These are phyloP conservation scores for Rallus crepitans DNA, from an alignment of 2,797 vertebrate species.

Conservation along the genomic window DNA sequence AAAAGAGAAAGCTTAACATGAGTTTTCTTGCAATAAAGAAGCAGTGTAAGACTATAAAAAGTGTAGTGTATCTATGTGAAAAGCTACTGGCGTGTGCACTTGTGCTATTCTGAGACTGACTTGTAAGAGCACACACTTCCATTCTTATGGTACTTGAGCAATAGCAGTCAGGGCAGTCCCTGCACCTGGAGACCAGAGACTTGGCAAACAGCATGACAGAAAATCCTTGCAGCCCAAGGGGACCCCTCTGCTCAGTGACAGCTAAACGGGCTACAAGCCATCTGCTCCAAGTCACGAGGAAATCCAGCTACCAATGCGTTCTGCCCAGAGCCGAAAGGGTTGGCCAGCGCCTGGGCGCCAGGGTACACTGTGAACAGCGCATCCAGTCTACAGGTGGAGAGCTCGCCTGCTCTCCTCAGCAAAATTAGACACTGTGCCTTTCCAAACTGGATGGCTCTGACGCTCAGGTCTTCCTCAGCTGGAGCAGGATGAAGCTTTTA, in stretches of 20 bases:
- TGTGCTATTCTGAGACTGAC: background rate
- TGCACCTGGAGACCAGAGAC: background rate
- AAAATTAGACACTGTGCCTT: background rate
- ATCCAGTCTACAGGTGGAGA: rapidly evolving
- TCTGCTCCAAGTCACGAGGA: background rate
- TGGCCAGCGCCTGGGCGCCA: background rate
- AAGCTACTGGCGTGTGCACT: background rate
- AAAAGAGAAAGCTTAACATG: background rate
- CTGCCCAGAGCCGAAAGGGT: background rate
- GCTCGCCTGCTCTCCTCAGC: background rate
- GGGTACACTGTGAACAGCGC: rapidly evolving
- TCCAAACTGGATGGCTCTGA: background rate
- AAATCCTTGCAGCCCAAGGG: background rate
- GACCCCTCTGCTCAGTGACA: background rate
- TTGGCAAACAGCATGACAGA: background rate
- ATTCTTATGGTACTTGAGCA: background rate
- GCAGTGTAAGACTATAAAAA: background rate
- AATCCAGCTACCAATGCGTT: background rate
- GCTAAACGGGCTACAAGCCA: background rate
- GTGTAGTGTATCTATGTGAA: background rate
- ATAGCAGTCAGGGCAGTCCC: background rate
- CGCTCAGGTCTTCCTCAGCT: background rate
- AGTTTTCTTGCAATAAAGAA: background rate
- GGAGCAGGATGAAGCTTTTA: background rate
- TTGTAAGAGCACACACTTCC: background rate